Conservation (phyloP, 2,113 vertebrate genomes). For the Anhinga anhinga region DNA sequence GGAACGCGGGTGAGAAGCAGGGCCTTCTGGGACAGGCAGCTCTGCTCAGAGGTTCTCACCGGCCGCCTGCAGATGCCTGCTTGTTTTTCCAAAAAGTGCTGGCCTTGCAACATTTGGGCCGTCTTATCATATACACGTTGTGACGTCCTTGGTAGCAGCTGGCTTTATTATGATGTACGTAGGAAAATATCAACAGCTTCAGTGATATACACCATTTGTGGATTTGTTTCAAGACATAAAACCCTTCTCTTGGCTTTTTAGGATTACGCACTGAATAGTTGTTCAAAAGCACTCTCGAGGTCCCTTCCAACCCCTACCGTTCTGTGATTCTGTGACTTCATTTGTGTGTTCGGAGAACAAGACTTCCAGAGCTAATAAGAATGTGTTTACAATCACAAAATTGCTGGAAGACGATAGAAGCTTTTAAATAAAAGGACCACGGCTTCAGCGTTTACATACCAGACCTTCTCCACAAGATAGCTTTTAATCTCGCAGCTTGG, state of each 20-base stretch:
- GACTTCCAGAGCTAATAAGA: background rate
- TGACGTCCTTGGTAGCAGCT: background rate
- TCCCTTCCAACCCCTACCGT: too few relatives aligned
- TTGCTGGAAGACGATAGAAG: background rate
- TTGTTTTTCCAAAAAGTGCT: background rate
- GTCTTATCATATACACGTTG: background rate
- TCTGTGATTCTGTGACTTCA: too few relatives aligned
- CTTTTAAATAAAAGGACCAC: background rate
- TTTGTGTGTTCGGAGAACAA: background rate
- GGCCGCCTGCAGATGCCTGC: background rate
- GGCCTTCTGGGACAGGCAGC: background rate
- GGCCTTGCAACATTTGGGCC: background rate
- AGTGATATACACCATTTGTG: too few relatives aligned
- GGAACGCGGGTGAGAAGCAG: too few relatives aligned
- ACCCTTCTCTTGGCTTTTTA: background rate
- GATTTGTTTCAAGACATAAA: background rate
- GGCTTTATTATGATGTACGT: background rate
- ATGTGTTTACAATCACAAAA: background rate
- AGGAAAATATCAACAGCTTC: background rate
- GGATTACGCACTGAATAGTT: background rate
- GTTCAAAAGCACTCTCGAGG: background rate
- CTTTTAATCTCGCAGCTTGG: background rate
- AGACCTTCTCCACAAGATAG: background rate
- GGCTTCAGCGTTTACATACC: background rate
- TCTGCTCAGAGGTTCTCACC: background rate